Conservation (phyloP, 2,888 invertebrate species). For the Melanostoma scalare region DNA sequence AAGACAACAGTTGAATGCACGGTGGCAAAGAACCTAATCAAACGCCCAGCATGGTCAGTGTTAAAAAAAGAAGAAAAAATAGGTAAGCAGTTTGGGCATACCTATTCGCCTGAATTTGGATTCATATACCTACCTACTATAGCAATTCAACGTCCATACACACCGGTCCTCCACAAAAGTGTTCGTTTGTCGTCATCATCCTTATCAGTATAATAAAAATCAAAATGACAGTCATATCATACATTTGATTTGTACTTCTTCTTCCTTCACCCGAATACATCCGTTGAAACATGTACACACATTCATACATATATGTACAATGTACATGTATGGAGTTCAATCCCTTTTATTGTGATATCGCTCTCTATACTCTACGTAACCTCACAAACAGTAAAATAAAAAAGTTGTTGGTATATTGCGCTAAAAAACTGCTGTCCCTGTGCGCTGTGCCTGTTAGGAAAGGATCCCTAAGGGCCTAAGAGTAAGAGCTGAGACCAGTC, state of each 20-base stretch:
- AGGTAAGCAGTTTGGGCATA: conserved; percentile 25
- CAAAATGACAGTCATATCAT: conserved; percentile 62
- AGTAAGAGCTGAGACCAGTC: not conserved
- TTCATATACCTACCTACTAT: conserved; percentile 62
- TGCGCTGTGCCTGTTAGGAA: too few species aligned
- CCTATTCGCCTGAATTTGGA: conserved; percentile 54
- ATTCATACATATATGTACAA: too few species aligned
- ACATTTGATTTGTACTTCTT: conserved; percentile 51
- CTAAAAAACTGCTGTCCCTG: too few species aligned
- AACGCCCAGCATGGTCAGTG: not conserved
- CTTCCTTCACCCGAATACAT: conserved; percentile 33
- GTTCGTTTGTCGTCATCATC: conserved; percentile 60
- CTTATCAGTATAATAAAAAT: conserved; percentile 67
- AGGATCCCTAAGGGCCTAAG: too few species aligned
- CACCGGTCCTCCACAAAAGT: conserved; percentile 32
- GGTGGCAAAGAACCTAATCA: too few species aligned
- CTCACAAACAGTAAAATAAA: too few species aligned
- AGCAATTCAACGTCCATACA: conserved; percentile 46
- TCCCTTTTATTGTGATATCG: too few species aligned
- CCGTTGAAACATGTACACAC: not conserved
- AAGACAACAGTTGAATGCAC: too few species aligned
- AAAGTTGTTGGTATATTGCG: too few species aligned
- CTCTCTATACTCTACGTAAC: too few species aligned
- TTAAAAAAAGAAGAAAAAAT: conserved; percentile 1
- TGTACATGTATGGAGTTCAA: too few species aligned